Conservation (phyloP, 2,113 vertebrate species). For the Paraplagusia blochii region DNA sequence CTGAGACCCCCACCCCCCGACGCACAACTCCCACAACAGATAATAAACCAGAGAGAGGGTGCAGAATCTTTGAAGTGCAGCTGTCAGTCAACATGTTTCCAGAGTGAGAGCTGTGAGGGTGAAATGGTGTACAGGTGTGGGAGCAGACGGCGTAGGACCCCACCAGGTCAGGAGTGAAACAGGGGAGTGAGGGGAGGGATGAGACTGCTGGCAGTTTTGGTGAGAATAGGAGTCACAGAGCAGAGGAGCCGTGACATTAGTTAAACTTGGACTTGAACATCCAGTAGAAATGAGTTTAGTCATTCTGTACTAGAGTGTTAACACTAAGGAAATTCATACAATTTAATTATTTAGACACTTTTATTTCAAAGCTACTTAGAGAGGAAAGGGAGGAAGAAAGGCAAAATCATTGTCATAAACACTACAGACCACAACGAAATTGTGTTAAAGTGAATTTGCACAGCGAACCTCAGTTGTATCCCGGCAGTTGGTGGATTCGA, state of each 20-base stretch:
- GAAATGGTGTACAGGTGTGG: conserved; percentile 79
- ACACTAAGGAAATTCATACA: too few relatives aligned
- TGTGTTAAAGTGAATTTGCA: too few relatives aligned
- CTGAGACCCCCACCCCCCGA: conserved; percentile 32
- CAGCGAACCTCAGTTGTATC: too few relatives aligned
- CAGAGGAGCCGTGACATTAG: conserved; percentile 9
- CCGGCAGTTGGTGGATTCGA: too few relatives aligned
- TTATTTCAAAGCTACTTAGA: too few relatives aligned
- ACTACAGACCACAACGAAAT: too few relatives aligned
- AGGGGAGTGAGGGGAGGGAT: not conserved
- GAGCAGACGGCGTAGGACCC: conserved; percentile 54
- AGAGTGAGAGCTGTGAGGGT: conserved; percentile 52
- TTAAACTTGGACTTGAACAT: conserved; percentile 11
- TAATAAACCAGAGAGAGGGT: conserved; percentile 50
- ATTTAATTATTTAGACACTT: too few relatives aligned
- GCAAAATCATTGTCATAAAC: too few relatives aligned
- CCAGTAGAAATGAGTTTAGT: too few relatives aligned
- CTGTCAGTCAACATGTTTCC: conserved; percentile 70
- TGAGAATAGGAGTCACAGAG: conserved; percentile 23
- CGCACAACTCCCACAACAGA: conserved; percentile 49
- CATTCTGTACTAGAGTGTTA: too few relatives aligned
- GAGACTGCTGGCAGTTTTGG: not conserved
- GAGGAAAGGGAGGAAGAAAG: too few relatives aligned
- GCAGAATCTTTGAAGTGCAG: conserved; percentile 75
- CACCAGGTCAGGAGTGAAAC: conserved; percentile 62